These are phyloP conservation scores for Panthera leo DNA, from an alignment of 2,113 vertebrate species.

Conservation along the genomic window DNA sequence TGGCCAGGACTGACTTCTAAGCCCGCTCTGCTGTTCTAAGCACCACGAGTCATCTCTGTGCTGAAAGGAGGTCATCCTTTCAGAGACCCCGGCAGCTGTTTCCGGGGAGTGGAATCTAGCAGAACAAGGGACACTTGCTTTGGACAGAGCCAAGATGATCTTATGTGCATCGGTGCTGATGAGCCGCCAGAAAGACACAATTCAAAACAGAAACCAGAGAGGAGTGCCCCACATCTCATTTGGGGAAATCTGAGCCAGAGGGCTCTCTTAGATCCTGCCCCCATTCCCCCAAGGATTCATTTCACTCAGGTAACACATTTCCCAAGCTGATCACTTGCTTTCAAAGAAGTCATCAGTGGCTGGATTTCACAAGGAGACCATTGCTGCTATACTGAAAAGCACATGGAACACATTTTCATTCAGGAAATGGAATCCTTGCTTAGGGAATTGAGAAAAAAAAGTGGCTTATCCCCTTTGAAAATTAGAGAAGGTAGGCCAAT, in stretches of 20 bases:
- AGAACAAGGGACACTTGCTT: neutral
- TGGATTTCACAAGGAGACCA: neutral
- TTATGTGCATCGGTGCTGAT: neutral
- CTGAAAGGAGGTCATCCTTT: slow-evolving; percentile 40
- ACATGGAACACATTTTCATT: neutral
- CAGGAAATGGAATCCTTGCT: neutral
- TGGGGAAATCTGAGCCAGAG: neutral
- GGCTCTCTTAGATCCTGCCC: neutral
- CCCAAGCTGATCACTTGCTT: neutral
- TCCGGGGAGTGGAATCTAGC: neutral
- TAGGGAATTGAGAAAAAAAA: neutral
- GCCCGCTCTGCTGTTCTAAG: neutral
- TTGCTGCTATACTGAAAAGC: neutral
- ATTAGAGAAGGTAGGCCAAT: neutral
- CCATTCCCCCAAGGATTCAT: neutral
- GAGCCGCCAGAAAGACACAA: neutral
- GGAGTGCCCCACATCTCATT: neutral
- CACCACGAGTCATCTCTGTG: neutral
- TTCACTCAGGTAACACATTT: neutral
- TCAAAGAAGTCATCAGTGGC: neutral
- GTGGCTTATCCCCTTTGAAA: neutral
- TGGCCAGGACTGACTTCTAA: neutral
- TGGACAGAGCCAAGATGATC: neutral
- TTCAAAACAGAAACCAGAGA: neutral
- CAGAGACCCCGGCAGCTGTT: neutral